Evolutionary conservation across 2,888 invertebrate species (phyloP), one percentile per base, ranked within the genome.

Genomic region (Lucinisca nassula): DNA sequence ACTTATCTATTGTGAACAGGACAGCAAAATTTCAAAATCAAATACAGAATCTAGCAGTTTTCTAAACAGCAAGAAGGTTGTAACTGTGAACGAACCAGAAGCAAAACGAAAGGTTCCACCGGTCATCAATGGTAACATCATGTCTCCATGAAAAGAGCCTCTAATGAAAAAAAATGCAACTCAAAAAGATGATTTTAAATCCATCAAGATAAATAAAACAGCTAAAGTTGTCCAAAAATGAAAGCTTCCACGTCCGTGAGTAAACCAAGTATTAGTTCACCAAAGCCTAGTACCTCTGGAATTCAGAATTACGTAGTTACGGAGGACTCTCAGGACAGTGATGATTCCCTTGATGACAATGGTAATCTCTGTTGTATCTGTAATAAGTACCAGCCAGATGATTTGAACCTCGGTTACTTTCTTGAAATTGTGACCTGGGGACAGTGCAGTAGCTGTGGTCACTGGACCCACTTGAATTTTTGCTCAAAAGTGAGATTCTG

Each of bases 381-480:
- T 24, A 4, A 61, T 6, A 27, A 17, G 6, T 30, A 30, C 30
- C 27, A 30, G 30, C 61, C 61, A 10, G 61, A 61, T 27, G 32
- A 61, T 17, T 30, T 61, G 17, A 61, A 61, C 61, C 61, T 61
- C 6, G 30, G 6, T 3, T 61, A 30, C 30, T 10, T 30, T 30
- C 27, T 61, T 30, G 61, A 61, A 61, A 30, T 72, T 72, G 77
- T 37, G 0, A 67, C 32, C 27, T 82, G 70, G 77, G 77, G 70
- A 37, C 49, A 82, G 40, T 75, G 81, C 49, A 27, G 45, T 27
- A 0, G 14, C 35, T 74, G 75, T 61, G 74, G 40, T 14, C 81
- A 81, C 51, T 82, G 82, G 74, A 83, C 79, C 12, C 82, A 55
- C 40, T 72, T 77, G 8, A 77, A 51, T 30, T 82, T 32, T 35